Base-by-base conservation (phyloP, 2,888 invertebrate species). In the Ormyrus thymus region DNA sequence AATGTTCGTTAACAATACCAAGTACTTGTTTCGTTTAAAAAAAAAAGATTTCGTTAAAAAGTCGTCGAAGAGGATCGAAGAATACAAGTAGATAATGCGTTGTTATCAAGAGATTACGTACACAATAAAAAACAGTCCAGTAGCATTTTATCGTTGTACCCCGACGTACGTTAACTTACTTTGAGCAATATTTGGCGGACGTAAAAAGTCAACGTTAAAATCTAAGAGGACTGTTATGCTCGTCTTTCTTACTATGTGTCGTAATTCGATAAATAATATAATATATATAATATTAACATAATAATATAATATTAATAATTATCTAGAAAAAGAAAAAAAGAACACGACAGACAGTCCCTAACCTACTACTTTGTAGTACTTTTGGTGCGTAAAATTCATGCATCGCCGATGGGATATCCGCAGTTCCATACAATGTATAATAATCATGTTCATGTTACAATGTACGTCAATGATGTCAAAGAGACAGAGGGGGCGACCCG, bases 321-420 rank as follows among this genome's bases (percentile, higher is more conserved):
- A 65, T 64, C 53, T 62, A 76, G 59, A 46, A 48, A 73, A 78
- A 65, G 15, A 45, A 75, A 78, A 75, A 50, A 75, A 51, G 43
- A 70, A 80, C 56, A 75, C 62, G 65, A 71, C 71, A 68, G 68
- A 72, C 58, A 75, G 58, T 71, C 68, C 71, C 65, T 75, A 77
- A 66, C 29, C 51, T 68, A 73, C 71, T 76, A 78, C 71, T 75
- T 81, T 56, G 75, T 78, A 78, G 78, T 78, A 81, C 78, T 75
- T 76, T 69, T 78, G 69, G 81, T 78, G 72, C 76, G 72, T 76
- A 78, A 81, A 74, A 58, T 78, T 69, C 76, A 78, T 81, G 78
- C 72, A 76, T 76, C 69, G 58, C 51, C 69, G 76, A 69, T 73
- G 58, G 59, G 51, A 68, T 56, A 58, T 75, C 71, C 65, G 72